These are phyloP conservation scores for Suillia variegata DNA, from an alignment of 2,888 invertebrate genomes.

Conservation along the genomic window DNA sequence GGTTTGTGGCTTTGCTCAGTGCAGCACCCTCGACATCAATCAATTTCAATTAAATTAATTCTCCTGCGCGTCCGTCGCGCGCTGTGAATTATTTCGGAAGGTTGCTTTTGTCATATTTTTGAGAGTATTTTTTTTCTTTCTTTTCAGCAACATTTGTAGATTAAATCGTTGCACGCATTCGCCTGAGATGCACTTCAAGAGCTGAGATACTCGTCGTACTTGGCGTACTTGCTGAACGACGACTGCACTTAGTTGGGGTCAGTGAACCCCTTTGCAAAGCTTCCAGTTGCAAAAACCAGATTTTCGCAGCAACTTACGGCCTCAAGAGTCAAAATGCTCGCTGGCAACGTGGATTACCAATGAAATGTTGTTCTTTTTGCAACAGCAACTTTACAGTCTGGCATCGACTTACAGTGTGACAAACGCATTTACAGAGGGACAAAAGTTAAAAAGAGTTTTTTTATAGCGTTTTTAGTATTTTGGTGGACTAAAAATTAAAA, in stretches of 20 bases:
- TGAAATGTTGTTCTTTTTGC: slow-evolving; percentile 8
- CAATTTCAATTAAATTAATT: background rate
- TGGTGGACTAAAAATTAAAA: too few species aligned
- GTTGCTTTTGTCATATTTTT: too few species aligned
- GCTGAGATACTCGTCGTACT: too few species aligned
- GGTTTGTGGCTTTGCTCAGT: too few species aligned
- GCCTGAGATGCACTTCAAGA: background rate
- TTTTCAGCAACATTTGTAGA: background rate
- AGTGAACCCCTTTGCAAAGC: background rate
- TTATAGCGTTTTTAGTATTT: background rate
- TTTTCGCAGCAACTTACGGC: background rate
- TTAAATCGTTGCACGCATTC: background rate
- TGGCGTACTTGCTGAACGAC: too few species aligned
- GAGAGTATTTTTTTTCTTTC: too few species aligned
- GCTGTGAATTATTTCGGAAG: too few species aligned
- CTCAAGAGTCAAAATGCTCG: background rate
- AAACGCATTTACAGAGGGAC: too few species aligned
- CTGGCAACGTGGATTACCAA: background rate
- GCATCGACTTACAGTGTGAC: too few species aligned
- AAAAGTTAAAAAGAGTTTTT: too few species aligned
- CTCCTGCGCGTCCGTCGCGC: background rate
- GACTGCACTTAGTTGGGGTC: background rate
- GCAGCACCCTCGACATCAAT: background rate
- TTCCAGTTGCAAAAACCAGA: background rate
- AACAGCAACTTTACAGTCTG: too few species aligned